Percentiles rank a stretch among this genome's conserved stretches.
Conservation (phyloP, 2,113 vertebrate genomes). For the Drymodes brunneopygia region DNA sequence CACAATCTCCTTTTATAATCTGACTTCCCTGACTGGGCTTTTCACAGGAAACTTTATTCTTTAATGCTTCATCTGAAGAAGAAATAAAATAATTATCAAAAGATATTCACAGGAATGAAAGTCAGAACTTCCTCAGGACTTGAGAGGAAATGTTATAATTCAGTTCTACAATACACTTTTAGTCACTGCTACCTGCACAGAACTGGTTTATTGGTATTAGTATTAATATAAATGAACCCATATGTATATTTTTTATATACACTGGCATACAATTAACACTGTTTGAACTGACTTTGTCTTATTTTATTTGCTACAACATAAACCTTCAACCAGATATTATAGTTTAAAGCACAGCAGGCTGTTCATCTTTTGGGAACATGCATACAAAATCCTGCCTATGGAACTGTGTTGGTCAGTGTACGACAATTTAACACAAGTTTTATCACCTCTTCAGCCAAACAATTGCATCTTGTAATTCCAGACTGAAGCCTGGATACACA, state of each 20-base stretch:
- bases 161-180: background rate
- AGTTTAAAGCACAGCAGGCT: background rate
- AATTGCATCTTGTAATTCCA: background rate
- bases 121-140: background rate
- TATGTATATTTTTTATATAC: background rate
- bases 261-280: background rate
- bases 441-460: background rate
- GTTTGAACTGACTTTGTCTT: background rate
- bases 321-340: background rate
- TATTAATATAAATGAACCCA: background rate
- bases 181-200: background rate
- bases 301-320: background rate
- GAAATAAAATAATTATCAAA: background rate
- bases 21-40: background rate
- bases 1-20: background rate
- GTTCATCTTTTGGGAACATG: background rate
- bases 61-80: background rate
- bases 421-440: background rate
- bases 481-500: background rate
- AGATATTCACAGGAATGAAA: background rate
- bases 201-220: background rate
- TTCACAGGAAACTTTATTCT: background rate
- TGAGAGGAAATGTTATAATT: background rate
- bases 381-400: background rate
- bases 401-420: background rate